Evolutionary conservation across 1,140 invertebrate genomes (phyloP), one percentile per base, ranked within the genome.

Genomic region (Drosophila nigrodunni): DNA sequence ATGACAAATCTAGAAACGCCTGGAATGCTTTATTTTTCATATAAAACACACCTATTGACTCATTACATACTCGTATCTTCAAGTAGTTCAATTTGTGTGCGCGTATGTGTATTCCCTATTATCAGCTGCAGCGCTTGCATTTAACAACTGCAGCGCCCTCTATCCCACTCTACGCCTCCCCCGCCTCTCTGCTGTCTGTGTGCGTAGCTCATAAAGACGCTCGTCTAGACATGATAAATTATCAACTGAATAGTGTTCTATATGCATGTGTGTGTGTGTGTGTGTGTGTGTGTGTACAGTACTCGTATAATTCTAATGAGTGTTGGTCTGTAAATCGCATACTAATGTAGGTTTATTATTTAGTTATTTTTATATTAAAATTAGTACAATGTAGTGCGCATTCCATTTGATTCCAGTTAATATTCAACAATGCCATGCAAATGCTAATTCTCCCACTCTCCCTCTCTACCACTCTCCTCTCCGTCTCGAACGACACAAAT

Each of bases 201-300:
- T 60, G 47, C 61, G 61, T 80, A 74, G 65, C 78, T 80, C 82
- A 80, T 78, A 77, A 71, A 72, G 67, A 82, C 65, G 64, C 68
- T 65, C 64, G 82, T 87, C 82, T 87, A 87, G 82, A 87, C 82
- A 76, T 72, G 80, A 87, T 87, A 82, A 87, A 87, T 83, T 79
- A 86, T 82, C 55, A 74, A 62, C 66, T 54, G 25, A 60, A 18
- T 54, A 54, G 49, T 34, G n/a, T 46, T 18, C 13, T 60, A 30
- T 37, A 34, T 55, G 3, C 3, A 6, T 30, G 25, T 30, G 25
- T 30, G 25, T 5, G 25, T 30, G 25, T 30, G 25, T 30, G 25
- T 30, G 25, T 30, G 25, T 5, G 25, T 30, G 25, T 30, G 25
- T 30, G 25, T 30, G 25, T 30, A 30, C 25, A 34, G 50, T 13